Percentiles rank a stretch among this genome's conserved stretches.
Evolutionary conservation across 2,113 vertebrate species (phyloP).

Genomic region (Anolis carolinensis): DNA sequence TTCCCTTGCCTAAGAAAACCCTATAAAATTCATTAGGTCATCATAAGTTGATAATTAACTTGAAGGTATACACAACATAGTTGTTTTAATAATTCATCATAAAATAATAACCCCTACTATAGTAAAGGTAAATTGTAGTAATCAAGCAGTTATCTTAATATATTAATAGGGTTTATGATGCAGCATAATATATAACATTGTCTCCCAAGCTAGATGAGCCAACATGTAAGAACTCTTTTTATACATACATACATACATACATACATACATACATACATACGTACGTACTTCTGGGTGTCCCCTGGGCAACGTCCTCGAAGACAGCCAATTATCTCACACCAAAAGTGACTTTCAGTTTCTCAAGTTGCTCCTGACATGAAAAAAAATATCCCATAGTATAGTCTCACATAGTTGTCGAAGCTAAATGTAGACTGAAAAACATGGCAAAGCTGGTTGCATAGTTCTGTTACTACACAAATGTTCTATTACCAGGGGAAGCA

Average conservation of each 20-base stretch:
- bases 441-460: not conserved
- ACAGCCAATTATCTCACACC: too few relatives aligned
- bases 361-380: too few relatives aligned
- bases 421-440: not conserved
- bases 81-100: constrained; percentile 42
- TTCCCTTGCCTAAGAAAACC: not conserved
- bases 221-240: not conserved
- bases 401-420: not conserved
- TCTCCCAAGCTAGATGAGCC: not conserved
- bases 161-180: not conserved
- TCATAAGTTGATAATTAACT: too few relatives aligned
- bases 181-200: not conserved
- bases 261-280: too few relatives aligned
- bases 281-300: too few relatives aligned
- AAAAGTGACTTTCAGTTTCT: too few relatives aligned
- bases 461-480: not conserved
- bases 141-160: not conserved
- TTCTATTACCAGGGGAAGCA: not conserved
- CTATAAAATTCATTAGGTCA: too few relatives aligned
- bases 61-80: not conserved
- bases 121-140: not conserved
- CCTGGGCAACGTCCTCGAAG: too few relatives aligned
- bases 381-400: too few relatives aligned
- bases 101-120: constrained; percentile 1
- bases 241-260: too few relatives aligned